These are phyloP conservation scores for Cecropterus lyciades DNA, from an alignment of 1,140 invertebrate species.

Conservation along the genomic window DNA sequence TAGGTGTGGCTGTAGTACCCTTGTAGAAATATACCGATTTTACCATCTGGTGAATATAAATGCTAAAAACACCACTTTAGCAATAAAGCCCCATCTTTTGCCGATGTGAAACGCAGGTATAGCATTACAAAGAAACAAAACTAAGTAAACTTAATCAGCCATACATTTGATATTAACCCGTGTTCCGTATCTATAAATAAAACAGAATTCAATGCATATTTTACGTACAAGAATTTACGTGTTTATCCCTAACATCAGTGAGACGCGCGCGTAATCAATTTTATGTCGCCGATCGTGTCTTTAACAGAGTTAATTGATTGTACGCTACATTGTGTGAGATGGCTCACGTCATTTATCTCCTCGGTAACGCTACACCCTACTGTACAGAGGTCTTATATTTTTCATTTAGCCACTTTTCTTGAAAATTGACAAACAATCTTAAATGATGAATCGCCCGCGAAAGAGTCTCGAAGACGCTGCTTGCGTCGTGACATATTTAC, in stretches of 20 bases:
- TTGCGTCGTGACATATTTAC: no score
- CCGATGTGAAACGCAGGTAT: no score
- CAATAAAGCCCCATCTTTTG: no score
- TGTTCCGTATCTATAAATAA: background rate
- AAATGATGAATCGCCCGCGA: no score
- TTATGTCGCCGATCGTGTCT: constrained; percentile 5
- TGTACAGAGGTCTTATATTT: background rate
- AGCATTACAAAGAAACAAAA: no score
- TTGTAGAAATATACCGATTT: no score
- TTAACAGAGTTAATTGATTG: constrained; percentile 11
- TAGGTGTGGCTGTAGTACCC: no score
- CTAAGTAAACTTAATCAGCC: no score
- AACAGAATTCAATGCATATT: background rate
- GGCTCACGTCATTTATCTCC: constrained; percentile 9
- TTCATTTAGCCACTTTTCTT: background rate
- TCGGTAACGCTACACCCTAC: background rate
- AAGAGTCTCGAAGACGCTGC: no score
- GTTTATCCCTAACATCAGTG: background rate
- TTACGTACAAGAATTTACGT: background rate
- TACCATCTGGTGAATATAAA: no score
- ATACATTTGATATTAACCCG: no score
- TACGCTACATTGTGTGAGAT: constrained; percentile 14
- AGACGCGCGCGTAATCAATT: constrained; percentile 1
- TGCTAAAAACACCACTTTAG: no score
- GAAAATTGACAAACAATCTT: background rate